phyloP scores from a whole-genome alignment of 2,113 vertebrate genomes.

The Morone chrysops region DNA sequence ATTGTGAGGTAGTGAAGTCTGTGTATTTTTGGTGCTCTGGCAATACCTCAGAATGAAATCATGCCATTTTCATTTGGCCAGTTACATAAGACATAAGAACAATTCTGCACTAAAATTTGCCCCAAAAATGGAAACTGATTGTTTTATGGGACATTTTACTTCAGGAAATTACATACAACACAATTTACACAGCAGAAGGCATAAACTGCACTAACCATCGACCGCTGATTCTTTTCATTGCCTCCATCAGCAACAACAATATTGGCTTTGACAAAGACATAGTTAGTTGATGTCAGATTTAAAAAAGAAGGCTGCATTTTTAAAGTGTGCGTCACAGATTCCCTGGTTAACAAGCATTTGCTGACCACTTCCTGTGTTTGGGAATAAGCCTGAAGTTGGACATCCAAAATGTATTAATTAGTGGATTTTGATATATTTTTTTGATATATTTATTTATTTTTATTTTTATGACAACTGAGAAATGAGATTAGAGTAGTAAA shows the following conservation, averaged over 20 bases:
- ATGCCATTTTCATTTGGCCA: background rate
- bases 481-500: background rate
- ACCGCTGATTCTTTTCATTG: background rate
- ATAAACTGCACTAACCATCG: background rate
- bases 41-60: background rate
- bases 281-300: background rate
- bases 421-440: background rate
- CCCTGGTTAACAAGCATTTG: background rate
- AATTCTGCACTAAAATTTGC: background rate
- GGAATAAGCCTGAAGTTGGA: background rate
- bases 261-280: conserved; percentile 1
- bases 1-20: background rate
- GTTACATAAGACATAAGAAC: background rate
- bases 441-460: background rate
- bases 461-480: background rate
- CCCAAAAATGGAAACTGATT: background rate
- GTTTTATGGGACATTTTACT: background rate
- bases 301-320: background rate
- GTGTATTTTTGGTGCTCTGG: background rate
- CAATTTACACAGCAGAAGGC: background rate
- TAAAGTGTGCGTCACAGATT: background rate
- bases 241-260: background rate
- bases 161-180: conserved; percentile 3
- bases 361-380: conserved; percentile 3
- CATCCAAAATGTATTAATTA: conserved; percentile 1